Evolutionary conservation across 2,113 vertebrate species (phyloP), one percentile per base, ranked within the genome.

Genomic region (Dasyprocta punctata): DNA sequence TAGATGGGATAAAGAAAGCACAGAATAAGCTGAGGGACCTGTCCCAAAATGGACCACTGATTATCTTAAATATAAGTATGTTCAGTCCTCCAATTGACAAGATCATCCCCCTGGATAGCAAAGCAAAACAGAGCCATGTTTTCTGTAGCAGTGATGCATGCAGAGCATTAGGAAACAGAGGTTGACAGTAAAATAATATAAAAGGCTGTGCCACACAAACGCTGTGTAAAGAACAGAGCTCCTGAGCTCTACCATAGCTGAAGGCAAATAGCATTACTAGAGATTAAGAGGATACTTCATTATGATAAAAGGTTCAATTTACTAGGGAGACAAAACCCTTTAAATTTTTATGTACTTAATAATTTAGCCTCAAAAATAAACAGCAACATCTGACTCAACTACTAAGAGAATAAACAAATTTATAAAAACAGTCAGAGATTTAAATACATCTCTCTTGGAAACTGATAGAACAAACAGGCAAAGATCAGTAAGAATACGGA

Each of bases 281-380:
- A 49, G 85, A 73, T 73, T 54, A 90, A 54, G 38, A 52, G 63
- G 65, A 52, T 14, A 38, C 33, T 77, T 87, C 67, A 69, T 90
- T 92, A 71, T 47, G 94, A 67, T 87, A 54, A 90, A 92, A 88
- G 41, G 47, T 78, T 90, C 67, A 65, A 90, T 47, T 90, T 77
- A 63, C 89, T 77, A 73, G 36, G 49, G 80, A 96, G 86, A 81
- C 69, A 75, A 52, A 83, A 56, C 17, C 58, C 56, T 78, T 80
- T 80, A 58, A 94, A 87, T 38, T 13, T 84, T 47, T 80, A 84
- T 87, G 82, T 58, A 71, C 69, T 90, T 96, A 96, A 94, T 78
- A 80, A 96, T n/a, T 87, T 88, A 88, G 41, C 30, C 58, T 89
- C 44, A 54, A 86, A 86, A 91, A 93, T 71, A 95, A 93, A 89